Conservation (phyloP, 1,140 invertebrate genomes). For the Hesperophylax magnus region DNA sequence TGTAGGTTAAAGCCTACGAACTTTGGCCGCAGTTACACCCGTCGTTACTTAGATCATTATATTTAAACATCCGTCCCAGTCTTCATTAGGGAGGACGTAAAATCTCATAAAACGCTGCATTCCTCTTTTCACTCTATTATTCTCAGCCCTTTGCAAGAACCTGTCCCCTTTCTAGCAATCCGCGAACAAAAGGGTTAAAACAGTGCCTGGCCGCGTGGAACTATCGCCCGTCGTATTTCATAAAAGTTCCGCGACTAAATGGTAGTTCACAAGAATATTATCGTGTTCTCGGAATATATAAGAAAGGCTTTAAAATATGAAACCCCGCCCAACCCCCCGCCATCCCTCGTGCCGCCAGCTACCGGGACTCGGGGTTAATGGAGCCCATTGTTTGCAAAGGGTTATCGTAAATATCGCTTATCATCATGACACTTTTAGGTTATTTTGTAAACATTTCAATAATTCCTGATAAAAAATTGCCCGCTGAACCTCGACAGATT, state of each 20-base stretch:
- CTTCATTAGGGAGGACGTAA: slow-evolving; percentile 31
- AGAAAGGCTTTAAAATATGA: slow-evolving; percentile 52
- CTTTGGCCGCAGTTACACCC: not conserved
- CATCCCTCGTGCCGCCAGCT: not conserved
- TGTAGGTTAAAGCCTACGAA: not conserved
- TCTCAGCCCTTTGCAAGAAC: slow-evolving; percentile 20
- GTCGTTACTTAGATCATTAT: slow-evolving; percentile 37
- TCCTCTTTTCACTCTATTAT: slow-evolving; percentile 43
- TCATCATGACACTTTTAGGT: slow-evolving; percentile 28
- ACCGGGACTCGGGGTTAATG: slow-evolving; percentile 19
- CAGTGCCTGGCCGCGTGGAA: slow-evolving; percentile 48
- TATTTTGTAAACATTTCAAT: slow-evolving; percentile 42
- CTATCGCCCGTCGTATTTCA: slow-evolving; percentile 54
- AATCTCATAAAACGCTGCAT: slow-evolving; percentile 41
- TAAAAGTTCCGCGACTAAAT: slow-evolving; percentile 55
- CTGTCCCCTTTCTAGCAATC: slow-evolving; percentile 34
- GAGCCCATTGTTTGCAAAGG: slow-evolving; percentile 38
- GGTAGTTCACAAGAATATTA: slow-evolving; percentile 57
- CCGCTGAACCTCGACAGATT: not conserved
- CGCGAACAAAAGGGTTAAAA: slow-evolving; percentile 43
- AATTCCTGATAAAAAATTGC: slow-evolving; percentile 31
- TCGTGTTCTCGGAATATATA: slow-evolving; percentile 54
- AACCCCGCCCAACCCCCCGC: slow-evolving; percentile 2
- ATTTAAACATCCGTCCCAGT: slow-evolving; percentile 4
- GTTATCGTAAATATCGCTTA: slow-evolving; percentile 42